phyloP scores from a whole-genome alignment of 2,797 vertebrate species.

The Peromyscus attwateri region DNA sequence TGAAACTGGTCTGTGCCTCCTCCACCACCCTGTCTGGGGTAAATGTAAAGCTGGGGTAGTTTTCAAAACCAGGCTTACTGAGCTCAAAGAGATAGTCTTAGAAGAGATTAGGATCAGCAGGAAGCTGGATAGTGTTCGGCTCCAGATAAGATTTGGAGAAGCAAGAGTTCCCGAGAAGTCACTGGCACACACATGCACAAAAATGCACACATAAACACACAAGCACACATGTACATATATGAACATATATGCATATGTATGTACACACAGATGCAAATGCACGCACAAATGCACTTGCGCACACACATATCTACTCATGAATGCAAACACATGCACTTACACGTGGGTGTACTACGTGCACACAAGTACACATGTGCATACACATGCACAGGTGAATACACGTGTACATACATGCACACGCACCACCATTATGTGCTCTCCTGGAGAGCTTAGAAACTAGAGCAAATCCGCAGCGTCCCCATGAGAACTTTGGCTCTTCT shows the following conservation, averaged over 20 bases:
- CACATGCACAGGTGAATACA: neutral
- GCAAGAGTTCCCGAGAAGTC: neutral
- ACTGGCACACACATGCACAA: neutral
- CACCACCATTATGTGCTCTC: neutral
- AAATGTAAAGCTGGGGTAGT: neutral
- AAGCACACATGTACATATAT: too few relatives aligned
- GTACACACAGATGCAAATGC: too few relatives aligned
- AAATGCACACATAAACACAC: neutral
- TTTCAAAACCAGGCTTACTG: constrained; percentile 26
- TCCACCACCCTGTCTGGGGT: rapidly evolving
- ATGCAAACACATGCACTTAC: neutral
- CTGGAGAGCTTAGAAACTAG: neutral
- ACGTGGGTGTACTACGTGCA: neutral
- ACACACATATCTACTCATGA: neutral
- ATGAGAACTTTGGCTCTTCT: neutral
- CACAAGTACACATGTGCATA: neutral
- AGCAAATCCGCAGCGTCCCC: neutral
- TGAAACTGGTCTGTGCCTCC: neutral
- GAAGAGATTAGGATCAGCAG: constrained; percentile 16
- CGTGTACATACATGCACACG: neutral
- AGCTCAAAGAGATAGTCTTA: neutral
- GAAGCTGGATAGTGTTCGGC: rapidly evolving
- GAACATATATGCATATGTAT: neutral
- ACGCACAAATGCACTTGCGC: too few relatives aligned
- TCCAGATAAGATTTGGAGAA: neutral